Base-by-base conservation (phyloP, 2,888 invertebrate genomes). In the Acrobasis suavella region DNA sequence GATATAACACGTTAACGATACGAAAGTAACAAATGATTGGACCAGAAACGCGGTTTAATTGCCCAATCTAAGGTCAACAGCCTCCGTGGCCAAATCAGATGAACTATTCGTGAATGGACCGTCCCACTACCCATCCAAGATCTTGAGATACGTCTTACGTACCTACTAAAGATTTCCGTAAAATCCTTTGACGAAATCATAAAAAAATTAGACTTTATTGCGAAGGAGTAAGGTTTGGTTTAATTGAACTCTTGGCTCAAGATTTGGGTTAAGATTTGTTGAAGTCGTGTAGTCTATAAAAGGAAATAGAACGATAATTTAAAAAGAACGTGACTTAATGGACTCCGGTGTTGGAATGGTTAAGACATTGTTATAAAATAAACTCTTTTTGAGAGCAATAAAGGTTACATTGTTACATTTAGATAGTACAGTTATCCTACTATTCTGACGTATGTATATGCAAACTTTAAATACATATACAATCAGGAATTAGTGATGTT, bases 41-140 rank as follows among this genome's bases (percentile, higher is more conserved):
- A 68, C 68, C 71, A 77, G 69, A 74, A 74, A 73, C 76, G 72
- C 70, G 74, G 73, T 74, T 80, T 78, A 82, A 85, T 85, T 83
- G 80, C 78, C 77, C 77, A 78, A 78, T 77, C 69, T 73, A 74
- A 83, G 87, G 80, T 85, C 81, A 87, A 85, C 72, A 64, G 63
- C 71, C 65, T 63, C 56, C 68, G 68, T 70, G 72, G 67, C 74
- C 71, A 70, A 77, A 82, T 82, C 77, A 75, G 78, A 82, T 80
- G 74, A 67, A 70, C 64, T 65, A 72, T 74, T 82, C 86, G 86
- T 87, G 88, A 87, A 88, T 85, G 83, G 81, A 68, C 78, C 88
- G 78, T 74, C 85, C 85, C 82, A 83, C 82, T 75, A 65, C 68
- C 69, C 64, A 64, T 60, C 64, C 64, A 65, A 74, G 80, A 85